phyloP scores from a whole-genome alignment of 2,797 vertebrate genomes.

The Centropyge bicolor region DNA sequence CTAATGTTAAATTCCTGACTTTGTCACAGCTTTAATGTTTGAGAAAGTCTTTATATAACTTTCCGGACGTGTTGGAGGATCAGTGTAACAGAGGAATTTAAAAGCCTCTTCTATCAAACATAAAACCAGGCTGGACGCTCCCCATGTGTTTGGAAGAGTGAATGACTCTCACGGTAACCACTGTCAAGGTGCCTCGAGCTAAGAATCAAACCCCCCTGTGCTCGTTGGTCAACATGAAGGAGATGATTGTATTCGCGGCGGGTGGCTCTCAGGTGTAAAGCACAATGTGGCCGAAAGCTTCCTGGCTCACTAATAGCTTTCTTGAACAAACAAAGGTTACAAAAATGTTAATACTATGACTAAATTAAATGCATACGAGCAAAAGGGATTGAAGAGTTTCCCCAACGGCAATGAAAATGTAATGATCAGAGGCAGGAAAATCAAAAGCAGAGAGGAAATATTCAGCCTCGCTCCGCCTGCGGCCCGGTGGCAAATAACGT shows the following conservation, averaged over 20 bases:
- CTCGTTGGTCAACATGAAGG: conserved; percentile 27
- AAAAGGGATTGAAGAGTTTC: conserved; percentile 38
- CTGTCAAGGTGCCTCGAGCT: conserved; percentile 35
- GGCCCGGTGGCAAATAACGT: conserved; percentile 48
- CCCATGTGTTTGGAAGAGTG: background rate
- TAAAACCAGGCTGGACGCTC: conserved; percentile 14
- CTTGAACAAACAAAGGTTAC: conserved; percentile 68
- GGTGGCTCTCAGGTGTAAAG: conserved; percentile 43
- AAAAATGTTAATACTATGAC: conserved; percentile 61
- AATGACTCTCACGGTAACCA: background rate
- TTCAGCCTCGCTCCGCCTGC: conserved; percentile 1
- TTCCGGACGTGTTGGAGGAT: background rate
- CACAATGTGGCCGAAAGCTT: conserved; percentile 29
- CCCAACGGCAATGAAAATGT: conserved; percentile 58
- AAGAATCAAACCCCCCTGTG: conserved; percentile 1
- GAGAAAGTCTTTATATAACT: background rate
- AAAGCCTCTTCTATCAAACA: background rate
- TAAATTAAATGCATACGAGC: conserved; percentile 64
- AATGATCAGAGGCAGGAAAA: conserved; percentile 65
- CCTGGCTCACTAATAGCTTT: conserved; percentile 46
- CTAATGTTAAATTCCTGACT: no score
- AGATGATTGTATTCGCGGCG: conserved; percentile 30
- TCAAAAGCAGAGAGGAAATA: conserved; percentile 52
- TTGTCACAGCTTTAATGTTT: no score
- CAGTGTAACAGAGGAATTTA: background rate